These are phyloP conservation scores for Adelphocoris suturalis DNA, from an alignment of 2,888 invertebrate species.

Conservation along the genomic window DNA sequence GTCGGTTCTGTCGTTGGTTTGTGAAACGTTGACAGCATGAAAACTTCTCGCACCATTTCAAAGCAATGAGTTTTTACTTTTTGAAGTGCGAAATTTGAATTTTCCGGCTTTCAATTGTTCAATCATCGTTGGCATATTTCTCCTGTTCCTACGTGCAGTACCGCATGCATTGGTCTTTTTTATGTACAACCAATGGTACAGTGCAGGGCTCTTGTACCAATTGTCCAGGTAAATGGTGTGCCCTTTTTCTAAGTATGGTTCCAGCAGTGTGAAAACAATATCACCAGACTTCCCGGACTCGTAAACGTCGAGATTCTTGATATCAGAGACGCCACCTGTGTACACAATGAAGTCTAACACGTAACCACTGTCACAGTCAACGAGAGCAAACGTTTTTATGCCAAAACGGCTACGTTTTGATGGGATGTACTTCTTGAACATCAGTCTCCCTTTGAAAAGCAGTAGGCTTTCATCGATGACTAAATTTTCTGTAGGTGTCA, in stretches of 20 bases:
- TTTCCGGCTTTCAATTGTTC: constrained; percentile 72
- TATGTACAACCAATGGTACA: constrained; percentile 65
- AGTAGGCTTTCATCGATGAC: not conserved
- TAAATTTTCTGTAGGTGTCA: not conserved
- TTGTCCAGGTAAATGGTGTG: constrained; percentile 72
- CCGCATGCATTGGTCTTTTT: constrained; percentile 75
- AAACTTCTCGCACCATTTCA: constrained; percentile 77
- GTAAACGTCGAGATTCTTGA: not conserved
- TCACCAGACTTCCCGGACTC: not conserved
- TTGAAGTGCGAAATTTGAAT: not conserved
- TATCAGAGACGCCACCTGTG: constrained; percentile 65
- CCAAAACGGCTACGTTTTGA: not conserved
- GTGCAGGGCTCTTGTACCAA: constrained; percentile 73
- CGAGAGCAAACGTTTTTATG: not conserved
- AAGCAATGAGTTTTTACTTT: constrained; percentile 74
- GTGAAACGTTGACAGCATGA: constrained; percentile 76
- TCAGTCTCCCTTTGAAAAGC: not conserved
- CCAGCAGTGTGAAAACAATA: constrained; percentile 65
- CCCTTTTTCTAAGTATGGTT: constrained; percentile 72
- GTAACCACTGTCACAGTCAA: constrained; percentile 59
- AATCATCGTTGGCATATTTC: constrained; percentile 75
- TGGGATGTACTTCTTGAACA: not conserved
- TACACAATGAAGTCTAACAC: constrained; percentile 75
- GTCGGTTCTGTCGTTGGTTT: constrained; percentile 71
- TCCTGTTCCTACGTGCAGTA: constrained; percentile 76